A percentile compares a stretch with the other conserved stretches of the same genome.
phyloP scores from a whole-genome alignment of 1,140 invertebrate genomes.

The Babylonia areolata region DNA sequence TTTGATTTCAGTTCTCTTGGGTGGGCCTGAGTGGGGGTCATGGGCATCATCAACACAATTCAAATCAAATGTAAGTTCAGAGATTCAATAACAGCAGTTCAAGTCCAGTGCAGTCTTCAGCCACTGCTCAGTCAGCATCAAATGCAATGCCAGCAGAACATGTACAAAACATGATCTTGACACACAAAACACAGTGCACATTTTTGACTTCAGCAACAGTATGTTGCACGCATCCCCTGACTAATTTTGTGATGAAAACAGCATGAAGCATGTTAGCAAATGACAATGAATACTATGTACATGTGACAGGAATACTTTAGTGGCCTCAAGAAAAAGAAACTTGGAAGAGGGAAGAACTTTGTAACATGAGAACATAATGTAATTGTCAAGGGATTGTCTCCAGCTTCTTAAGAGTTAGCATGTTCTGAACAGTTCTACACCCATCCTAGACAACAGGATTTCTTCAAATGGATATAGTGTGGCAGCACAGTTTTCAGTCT shows the following conservation, averaged over 20 bases:
- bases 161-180: background rate
- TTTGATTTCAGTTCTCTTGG: slow-evolving; percentile 19
- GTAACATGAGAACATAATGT: slow-evolving; percentile 31
- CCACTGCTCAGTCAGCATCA: slow-evolving; percentile 4
- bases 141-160: slow-evolving; percentile 9
- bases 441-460: slow-evolving; percentile 7
- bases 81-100: slow-evolving; percentile 39
- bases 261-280: background rate
- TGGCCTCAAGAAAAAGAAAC: slow-evolving; percentile 25
- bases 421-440: slow-evolving; percentile 2
- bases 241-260: slow-evolving; percentile 18
- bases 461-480: slow-evolving; percentile 27
- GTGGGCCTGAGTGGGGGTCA: slow-evolving; percentile 9
- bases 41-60: background rate
- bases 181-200: background rate
- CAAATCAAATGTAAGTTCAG: slow-evolving; percentile 25
- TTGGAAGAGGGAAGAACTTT: slow-evolving; percentile 37
- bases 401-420: slow-evolving; percentile 21
- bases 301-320: slow-evolving; percentile 36
- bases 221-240: slow-evolving; percentile 1
- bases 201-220: slow-evolving; percentile 25
- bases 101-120: slow-evolving; percentile 1
- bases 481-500: background rate
- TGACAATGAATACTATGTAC: slow-evolving; percentile 23
- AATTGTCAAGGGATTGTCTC: slow-evolving; percentile 32